Evolutionary conservation across 2,888 invertebrate species (phyloP), one percentile per base, ranked within the genome.

Genomic region (Nesidiocoris tenuis): DNA sequence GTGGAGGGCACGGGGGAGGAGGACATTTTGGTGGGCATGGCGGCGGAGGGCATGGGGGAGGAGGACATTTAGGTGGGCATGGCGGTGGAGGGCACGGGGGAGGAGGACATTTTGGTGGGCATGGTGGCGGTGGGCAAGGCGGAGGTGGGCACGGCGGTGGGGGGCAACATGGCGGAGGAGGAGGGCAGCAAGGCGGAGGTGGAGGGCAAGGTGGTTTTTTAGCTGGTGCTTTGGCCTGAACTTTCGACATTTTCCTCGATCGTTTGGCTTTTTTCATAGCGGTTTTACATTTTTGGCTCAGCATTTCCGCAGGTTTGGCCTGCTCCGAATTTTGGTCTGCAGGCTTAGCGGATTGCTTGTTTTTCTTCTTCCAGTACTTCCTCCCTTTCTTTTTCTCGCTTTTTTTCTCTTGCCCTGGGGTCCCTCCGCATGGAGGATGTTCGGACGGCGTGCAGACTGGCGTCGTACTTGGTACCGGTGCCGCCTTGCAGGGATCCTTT

Each of bases 131-230:
- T 24, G 57, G n/a, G 17, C 39, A 23, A 5, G 64, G 64, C 19
- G 64, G 71, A 59, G 72, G 72, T 1, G 72, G 66, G 66, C 66
- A 54, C 16, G 67, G 67, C 54, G 64, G 64, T n/a, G 59, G 70
- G 7, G 70, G 75, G 61, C 68, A 61, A 54, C 75, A 75, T 24
- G 75, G 75, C 16, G 74, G 71, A 1, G 39, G 59, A 12, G 66
- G 66, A 9, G 74, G 74, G 65, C 63, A 64, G 55, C 70, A 68
- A 5, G 24, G 24, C 17, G 71, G 56, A 12, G 7, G 7, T 12
- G 55, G 55, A 5, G 59, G 59, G 59, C 59, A 19, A 3, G n/a
- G 3, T 3, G 7, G 55, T 55, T 19, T 7, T 68, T 54, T 68
- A 16, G 12, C 68, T 22, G 2, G 12, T 56, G 19, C 25, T 55